These are phyloP conservation scores for Ephialtes manifestator DNA, from an alignment of 2,888 invertebrate species.

Conservation along the genomic window DNA sequence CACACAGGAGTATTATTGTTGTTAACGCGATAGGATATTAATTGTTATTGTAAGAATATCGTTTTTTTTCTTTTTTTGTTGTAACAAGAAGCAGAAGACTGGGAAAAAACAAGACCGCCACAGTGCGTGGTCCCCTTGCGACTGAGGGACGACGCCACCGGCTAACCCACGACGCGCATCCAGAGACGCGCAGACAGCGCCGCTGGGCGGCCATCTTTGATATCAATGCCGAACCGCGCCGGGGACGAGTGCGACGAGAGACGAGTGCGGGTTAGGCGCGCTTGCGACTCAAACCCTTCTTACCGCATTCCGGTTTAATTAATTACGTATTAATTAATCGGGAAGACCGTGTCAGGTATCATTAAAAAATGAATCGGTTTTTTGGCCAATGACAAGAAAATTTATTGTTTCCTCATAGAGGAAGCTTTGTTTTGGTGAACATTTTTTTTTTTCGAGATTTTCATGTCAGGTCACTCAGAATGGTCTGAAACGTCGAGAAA, in stretches of 20 bases:
- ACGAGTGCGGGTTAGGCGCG: slow-evolving; percentile 40
- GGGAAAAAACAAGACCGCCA: slow-evolving; percentile 65
- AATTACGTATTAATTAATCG: background rate
- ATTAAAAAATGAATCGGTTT: background rate
- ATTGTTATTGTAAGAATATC: background rate
- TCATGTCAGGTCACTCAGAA: too few relatives aligned
- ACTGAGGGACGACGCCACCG: slow-evolving; percentile 73
- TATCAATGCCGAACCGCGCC: slow-evolving; percentile 68
- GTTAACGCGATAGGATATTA: background rate
- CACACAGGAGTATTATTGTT: background rate
- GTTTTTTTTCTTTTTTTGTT: background rate
- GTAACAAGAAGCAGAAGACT: slow-evolving; percentile 28
- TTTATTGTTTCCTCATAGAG: too few relatives aligned
- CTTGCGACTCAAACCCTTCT: slow-evolving; percentile 27
- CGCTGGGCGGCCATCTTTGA: slow-evolving; percentile 73
- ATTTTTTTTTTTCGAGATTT: too few relatives aligned
- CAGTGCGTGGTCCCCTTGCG: slow-evolving; percentile 69
- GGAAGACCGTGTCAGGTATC: background rate
- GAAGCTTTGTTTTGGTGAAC: too few relatives aligned
- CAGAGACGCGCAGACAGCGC: slow-evolving; percentile 71
- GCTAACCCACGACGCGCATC: slow-evolving; percentile 70
- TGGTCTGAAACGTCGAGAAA: too few relatives aligned
- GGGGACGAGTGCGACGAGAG: slow-evolving; percentile 53
- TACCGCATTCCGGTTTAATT: background rate
- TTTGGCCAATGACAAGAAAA: too few relatives aligned